These are phyloP conservation scores for Strigamia crassipes DNA, from an alignment of 2,888 invertebrate genomes.

Conservation along the genomic window DNA sequence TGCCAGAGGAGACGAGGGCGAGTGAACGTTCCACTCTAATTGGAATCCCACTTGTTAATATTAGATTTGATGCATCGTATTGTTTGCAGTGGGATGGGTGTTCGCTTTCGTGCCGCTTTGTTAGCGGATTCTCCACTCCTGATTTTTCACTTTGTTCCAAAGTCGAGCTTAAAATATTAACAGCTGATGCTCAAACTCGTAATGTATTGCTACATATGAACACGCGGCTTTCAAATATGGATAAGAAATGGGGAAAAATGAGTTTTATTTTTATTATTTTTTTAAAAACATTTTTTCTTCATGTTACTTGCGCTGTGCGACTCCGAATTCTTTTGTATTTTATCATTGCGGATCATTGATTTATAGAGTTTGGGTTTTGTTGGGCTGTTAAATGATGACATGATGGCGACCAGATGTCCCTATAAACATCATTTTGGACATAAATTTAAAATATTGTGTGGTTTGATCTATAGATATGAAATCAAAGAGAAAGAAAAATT, in stretches of 20 bases:
- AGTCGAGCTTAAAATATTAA: conserved; percentile 29
- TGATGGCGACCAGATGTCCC: background rate
- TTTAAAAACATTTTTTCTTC: background rate
- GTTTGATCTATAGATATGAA: background rate
- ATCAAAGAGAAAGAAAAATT: background rate
- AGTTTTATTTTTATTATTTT: background rate
- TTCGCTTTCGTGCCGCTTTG: conserved; percentile 24
- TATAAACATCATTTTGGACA: background rate
- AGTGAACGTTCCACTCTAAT: conserved; percentile 23
- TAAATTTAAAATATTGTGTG: background rate
- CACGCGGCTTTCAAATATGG: background rate
- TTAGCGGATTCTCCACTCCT: conserved; percentile 1
- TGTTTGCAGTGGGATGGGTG: conserved; percentile 17
- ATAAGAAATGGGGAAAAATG: background rate
- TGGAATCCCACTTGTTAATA: conserved; percentile 35
- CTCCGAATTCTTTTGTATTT: background rate
- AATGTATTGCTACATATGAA: conserved; percentile 21
- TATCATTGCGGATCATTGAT: background rate
- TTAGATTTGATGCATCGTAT: conserved; percentile 32
- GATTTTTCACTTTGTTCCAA: conserved; percentile 6
- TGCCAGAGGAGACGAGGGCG: conserved; percentile 19
- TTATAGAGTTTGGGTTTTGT: background rate
- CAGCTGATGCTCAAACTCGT: background rate
- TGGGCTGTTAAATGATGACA: background rate
- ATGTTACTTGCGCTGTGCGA: background rate